Evolutionary conservation across 2,888 invertebrate genomes (phyloP).

Genomic region (Lepidochrysops patricia): DNA sequence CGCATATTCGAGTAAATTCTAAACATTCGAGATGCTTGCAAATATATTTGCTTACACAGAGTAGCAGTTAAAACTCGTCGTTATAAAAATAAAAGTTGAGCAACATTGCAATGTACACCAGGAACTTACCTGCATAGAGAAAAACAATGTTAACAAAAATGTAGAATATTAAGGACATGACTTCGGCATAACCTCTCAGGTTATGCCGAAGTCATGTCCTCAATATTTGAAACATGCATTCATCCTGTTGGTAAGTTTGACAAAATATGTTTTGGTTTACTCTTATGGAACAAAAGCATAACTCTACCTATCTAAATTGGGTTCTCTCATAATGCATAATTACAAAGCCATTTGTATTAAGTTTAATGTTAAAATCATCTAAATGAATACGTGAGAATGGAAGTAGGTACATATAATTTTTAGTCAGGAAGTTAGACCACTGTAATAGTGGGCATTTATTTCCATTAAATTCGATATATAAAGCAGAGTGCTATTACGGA

Average conservation of each 20-base stretch:
- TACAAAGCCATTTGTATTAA: neutral
- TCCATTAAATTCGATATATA: neutral
- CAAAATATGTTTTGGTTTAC: too few species aligned
- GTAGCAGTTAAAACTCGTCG: neutral
- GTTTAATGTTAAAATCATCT: neutral
- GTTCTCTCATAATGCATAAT: too few species aligned
- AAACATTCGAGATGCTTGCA: neutral
- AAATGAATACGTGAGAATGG: neutral
- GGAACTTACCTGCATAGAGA: slow-evolving; percentile 8
- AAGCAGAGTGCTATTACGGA: neutral
- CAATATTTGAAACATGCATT: too few species aligned
- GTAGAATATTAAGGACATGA: too few species aligned
- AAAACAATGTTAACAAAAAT: neutral
- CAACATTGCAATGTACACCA: neutral
- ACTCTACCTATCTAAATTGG: too few species aligned
- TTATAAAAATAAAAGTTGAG: neutral
- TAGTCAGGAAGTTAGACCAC: slow-evolving; percentile 17
- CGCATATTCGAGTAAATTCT: neutral
- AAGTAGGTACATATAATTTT: slow-evolving; percentile 16
- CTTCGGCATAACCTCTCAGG: too few species aligned
- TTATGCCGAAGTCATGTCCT: too few species aligned
- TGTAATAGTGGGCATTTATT: slow-evolving; percentile 7
- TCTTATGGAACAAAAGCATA: too few species aligned
- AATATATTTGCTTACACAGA: neutral
- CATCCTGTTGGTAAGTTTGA: too few species aligned